phyloP scores from a whole-genome alignment of 2,113 vertebrate species.

The Rutilus rutilus region DNA sequence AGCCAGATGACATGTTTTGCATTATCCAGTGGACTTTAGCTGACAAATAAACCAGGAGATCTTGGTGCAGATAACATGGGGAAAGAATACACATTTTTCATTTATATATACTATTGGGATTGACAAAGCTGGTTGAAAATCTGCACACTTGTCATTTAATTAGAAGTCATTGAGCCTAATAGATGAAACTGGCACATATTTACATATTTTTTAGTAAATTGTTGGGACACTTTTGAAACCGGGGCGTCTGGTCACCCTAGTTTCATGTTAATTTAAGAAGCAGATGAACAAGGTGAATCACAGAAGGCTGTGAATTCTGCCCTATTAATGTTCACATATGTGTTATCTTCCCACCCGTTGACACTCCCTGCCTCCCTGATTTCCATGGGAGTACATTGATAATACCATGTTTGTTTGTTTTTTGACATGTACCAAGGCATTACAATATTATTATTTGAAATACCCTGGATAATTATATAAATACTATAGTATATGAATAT shows the following conservation, averaged over 20 bases:
- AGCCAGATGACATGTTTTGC: too few relatives aligned
- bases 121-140: not conserved
- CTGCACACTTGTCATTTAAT: not conserved
- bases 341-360: not conserved
- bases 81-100: not conserved
- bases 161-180: not conserved
- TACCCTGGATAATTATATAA: not conserved
- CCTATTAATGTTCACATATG: constrained; percentile 10
- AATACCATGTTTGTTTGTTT: not conserved
- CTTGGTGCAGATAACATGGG: not conserved
- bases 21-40: too few relatives aligned
- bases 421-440: not conserved
- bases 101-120: not conserved
- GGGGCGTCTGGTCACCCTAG: not conserved
- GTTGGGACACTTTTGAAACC: not conserved
- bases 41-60: too few relatives aligned
- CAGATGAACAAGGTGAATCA: not conserved
- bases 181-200: not conserved
- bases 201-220: not conserved
- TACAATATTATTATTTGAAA: not conserved
- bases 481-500: not conserved
- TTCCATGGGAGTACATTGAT: not conserved
- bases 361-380: not conserved
- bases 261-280: not conserved
- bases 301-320: constrained; percentile 5